These are phyloP conservation scores for Dendrolimus kikuchii DNA, from an alignment of 1,140 invertebrate species.

Conservation along the genomic window DNA sequence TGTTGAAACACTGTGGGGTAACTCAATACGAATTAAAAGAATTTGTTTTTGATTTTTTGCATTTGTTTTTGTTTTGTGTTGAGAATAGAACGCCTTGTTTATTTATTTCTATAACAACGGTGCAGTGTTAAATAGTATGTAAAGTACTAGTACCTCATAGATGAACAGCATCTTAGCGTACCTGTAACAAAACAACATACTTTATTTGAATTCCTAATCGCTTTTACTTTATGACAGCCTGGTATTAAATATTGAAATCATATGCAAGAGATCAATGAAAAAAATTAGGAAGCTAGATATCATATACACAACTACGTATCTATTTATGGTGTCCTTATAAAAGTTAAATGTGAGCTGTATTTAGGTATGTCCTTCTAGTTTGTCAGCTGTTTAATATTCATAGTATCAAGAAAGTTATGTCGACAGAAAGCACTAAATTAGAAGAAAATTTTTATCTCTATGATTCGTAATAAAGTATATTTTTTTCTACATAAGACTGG, in stretches of 20 bases:
- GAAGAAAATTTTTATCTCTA: too few relatives aligned
- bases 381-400: too few relatives aligned
- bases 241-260: too few relatives aligned
- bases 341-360: too few relatives aligned
- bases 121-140: background rate
- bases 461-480: constrained; percentile 6
- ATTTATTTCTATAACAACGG: too few relatives aligned
- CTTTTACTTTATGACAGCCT: too few relatives aligned
- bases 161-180: constrained; percentile 47
- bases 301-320: too few relatives aligned
- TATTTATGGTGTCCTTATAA: too few relatives aligned
- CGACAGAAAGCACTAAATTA: background rate
- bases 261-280: too few relatives aligned
- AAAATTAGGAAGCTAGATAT: too few relatives aligned
- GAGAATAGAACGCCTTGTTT: background rate
- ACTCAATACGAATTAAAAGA: constrained; percentile 69
- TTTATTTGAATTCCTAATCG: constrained; percentile 5
- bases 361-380: too few relatives aligned
- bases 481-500: constrained; percentile 58
- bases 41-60: constrained; percentile 14
- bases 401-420: constrained; percentile 34
- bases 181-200: constrained; percentile 34
- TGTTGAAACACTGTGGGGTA: constrained; percentile 43
- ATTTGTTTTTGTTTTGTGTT: constrained; percentile 1
- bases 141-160: constrained; percentile 29